Percentiles rank a stretch among this genome's conserved stretches.
Evolutionary conservation across 2,888 invertebrate genomes (phyloP).

Genomic region (Strigamia transsilvanica): DNA sequence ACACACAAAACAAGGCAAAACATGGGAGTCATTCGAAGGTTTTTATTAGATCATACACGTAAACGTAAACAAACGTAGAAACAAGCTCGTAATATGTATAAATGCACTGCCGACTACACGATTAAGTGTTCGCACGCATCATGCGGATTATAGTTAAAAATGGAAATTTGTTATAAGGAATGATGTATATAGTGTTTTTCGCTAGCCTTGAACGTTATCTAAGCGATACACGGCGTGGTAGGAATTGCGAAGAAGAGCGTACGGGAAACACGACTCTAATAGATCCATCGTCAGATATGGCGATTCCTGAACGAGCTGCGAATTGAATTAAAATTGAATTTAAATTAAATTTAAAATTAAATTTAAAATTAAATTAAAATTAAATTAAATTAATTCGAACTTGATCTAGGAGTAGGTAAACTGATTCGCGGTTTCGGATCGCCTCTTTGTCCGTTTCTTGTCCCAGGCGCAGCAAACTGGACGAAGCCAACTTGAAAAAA

Average conservation of each 20-base stretch:
- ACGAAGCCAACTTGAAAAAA: slow-evolving; percentile 79
- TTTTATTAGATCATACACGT: no score
- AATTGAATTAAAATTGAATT: slow-evolving; percentile 57
- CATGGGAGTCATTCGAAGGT: no score
- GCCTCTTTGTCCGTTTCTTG: slow-evolving; percentile 96
- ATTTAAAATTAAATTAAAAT: no score
- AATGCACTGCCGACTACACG: no score
- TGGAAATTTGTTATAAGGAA: no score
- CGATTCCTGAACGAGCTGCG: slow-evolving; percentile 93
- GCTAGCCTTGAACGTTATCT: slow-evolving; percentile 55
- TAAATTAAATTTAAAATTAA: no score
- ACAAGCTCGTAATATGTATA: no score
- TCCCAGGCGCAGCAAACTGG: slow-evolving; percentile 90
- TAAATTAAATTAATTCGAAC: no score
- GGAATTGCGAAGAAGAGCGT: slow-evolving; percentile 95
- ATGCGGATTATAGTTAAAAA: no score
- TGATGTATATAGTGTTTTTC: background rate
- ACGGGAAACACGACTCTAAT: slow-evolving; percentile 98
- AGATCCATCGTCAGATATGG: slow-evolving; percentile 99
- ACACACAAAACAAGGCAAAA: no score
- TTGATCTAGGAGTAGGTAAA: slow-evolving; percentile 92
- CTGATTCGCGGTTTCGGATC: slow-evolving; percentile 92
- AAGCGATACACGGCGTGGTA: slow-evolving; percentile 90
- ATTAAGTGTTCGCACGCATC: no score
- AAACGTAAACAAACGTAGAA: no score